phyloP scores from a whole-genome alignment of 1,140 invertebrate genomes.

The Chymomyza costata region DNA sequence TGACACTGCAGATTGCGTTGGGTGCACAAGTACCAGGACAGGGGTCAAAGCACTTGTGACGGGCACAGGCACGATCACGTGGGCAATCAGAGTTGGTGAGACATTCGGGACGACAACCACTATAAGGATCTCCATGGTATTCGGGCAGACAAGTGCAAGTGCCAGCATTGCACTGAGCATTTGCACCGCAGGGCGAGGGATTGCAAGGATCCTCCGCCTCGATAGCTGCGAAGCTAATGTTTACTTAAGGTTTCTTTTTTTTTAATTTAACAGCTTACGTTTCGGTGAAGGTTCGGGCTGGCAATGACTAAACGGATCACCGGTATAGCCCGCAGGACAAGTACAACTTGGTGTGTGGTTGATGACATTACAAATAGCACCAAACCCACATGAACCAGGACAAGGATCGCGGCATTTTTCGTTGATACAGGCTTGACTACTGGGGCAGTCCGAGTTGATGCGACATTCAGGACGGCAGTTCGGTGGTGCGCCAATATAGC shows the following conservation, averaged over 20 bases:
- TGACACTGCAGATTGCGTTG: conserved; percentile 84
- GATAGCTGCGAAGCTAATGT: conserved; percentile 61
- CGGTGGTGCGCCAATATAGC: conserved; percentile 83
- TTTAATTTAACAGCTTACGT: conserved; percentile 74
- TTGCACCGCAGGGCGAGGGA: conserved; percentile 85
- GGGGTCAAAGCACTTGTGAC: conserved; percentile 88
- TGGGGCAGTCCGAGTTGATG: conserved; percentile 83
- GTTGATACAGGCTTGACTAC: conserved; percentile 81
- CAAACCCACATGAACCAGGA: conserved; percentile 81
- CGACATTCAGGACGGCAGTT: conserved; percentile 85
- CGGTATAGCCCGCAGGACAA: conserved; percentile 81
- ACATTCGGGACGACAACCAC: conserved; percentile 88
- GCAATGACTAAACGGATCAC: conserved; percentile 82
- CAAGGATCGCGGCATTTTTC: conserved; percentile 85
- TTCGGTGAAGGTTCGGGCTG: conserved; percentile 76
- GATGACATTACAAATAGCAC: conserved; percentile 80
- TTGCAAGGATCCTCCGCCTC: conserved; percentile 78
- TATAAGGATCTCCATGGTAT: conserved; percentile 89
- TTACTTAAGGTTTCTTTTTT: conserved; percentile 77
- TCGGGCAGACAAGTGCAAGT: conserved; percentile 85
- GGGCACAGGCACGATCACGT: conserved; percentile 83
- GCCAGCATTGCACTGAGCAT: conserved; percentile 83
- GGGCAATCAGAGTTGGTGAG: conserved; percentile 88
- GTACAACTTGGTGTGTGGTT: conserved; percentile 83
- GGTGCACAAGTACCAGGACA: conserved; percentile 86